Evolutionary conservation across 2,888 invertebrate species (phyloP).

Genomic region (Eupithecia vulgata): DNA sequence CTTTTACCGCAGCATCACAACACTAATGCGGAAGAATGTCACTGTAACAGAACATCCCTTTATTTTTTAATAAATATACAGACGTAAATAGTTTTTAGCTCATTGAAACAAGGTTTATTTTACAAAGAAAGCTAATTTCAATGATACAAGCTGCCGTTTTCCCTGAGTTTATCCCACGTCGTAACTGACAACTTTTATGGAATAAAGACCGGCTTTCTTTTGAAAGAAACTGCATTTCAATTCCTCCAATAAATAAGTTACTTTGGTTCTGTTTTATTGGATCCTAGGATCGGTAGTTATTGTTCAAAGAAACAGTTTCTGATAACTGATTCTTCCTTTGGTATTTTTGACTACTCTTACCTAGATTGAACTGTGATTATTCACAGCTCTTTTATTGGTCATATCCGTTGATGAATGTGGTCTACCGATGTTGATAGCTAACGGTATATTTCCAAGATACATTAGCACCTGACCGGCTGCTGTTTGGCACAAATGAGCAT

Average conservation of each 20-base stretch:
- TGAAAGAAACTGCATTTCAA: slow-evolving; percentile 31
- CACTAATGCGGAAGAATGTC: background rate
- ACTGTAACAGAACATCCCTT: background rate
- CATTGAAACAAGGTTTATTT: slow-evolving; percentile 5
- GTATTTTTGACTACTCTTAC: background rate
- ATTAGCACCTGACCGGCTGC: background rate
- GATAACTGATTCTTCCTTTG: background rate
- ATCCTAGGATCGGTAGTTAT: background rate
- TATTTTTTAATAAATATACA: background rate
- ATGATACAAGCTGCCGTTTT: slow-evolving; percentile 45
- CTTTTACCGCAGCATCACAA: slow-evolving; percentile 17
- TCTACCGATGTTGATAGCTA: background rate
- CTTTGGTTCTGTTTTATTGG: background rate
- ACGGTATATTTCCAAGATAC: background rate
- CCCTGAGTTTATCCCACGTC: slow-evolving; percentile 60
- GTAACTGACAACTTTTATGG: slow-evolving; percentile 67
- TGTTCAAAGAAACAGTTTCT: background rate
- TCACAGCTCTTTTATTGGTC: background rate
- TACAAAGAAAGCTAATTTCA: background rate
- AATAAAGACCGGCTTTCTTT: slow-evolving; percentile 41
- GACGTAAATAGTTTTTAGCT: background rate
- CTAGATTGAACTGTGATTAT: background rate
- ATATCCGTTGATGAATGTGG: background rate
- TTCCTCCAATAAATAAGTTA: slow-evolving; percentile 12
- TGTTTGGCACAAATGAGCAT: slow-evolving; percentile 51